Percentiles rank a stretch among this genome's conserved stretches.
These are phyloP conservation scores for Steatocranus sp. DNA, from an alignment of 2,797 vertebrate species.

Conservation along the genomic window DNA sequence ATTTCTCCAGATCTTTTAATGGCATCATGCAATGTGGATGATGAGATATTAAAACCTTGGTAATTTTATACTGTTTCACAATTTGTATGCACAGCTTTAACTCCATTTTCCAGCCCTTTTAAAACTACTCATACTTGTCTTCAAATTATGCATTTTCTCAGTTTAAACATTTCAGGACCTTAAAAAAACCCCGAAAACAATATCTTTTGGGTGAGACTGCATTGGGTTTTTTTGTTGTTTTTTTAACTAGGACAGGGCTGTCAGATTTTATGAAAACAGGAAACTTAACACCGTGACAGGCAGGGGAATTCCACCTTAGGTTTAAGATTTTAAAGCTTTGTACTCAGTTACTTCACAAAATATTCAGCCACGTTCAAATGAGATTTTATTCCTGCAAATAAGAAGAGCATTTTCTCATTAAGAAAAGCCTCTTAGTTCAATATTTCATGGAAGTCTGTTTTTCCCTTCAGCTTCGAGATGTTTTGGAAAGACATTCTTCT, in stretches of 20 bases:
- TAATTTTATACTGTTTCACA: not conserved
- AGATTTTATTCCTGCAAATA: not conserved
- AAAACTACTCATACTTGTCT: not conserved
- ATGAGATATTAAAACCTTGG: not conserved
- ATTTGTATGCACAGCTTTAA: not conserved
- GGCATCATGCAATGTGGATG: not conserved
- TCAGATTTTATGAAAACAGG: not conserved
- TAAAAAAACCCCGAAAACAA: not conserved
- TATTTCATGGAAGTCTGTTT: not conserved
- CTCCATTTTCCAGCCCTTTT: not conserved
- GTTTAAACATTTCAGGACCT: not conserved
- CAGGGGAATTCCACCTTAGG: not conserved
- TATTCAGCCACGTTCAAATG: not conserved
- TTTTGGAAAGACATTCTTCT: not conserved
- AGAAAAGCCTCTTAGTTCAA: not conserved
- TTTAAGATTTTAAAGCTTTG: not conserved
- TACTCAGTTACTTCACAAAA: not conserved
- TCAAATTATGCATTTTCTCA: not conserved
- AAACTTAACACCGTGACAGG: not conserved
- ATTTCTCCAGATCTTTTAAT: not conserved
- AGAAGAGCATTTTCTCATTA: not conserved
- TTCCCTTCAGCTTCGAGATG: not conserved
- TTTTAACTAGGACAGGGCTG: not conserved
- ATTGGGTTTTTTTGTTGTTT: fast-evolving
- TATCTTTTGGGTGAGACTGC: not conserved